phyloP scores from a whole-genome alignment of 2,888 invertebrate genomes.

The Phymatocera aterrima region DNA sequence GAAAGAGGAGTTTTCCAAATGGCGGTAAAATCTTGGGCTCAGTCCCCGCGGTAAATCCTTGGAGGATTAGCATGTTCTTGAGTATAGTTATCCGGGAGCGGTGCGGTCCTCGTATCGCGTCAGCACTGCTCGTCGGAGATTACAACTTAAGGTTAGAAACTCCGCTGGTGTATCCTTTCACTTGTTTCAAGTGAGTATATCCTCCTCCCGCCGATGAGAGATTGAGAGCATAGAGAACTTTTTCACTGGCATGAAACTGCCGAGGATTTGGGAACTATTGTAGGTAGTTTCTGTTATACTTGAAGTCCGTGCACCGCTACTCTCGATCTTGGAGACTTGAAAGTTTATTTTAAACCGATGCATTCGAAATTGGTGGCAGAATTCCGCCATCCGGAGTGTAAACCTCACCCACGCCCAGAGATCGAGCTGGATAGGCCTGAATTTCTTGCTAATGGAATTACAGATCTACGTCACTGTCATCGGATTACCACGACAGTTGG shows the following conservation, averaged over 20 bases:
- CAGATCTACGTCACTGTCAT: slow-evolving; percentile 9
- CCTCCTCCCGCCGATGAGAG: neutral
- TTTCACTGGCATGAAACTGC: slow-evolving; percentile 30
- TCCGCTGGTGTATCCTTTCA: slow-evolving; percentile 22
- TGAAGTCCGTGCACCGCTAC: neutral
- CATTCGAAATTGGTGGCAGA: slow-evolving; percentile 21
- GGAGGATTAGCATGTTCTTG: slow-evolving; percentile 44
- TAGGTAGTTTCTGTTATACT: neutral
- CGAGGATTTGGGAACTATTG: slow-evolving; percentile 33
- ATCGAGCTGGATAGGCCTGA: neutral
- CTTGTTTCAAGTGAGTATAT: slow-evolving; percentile 38
- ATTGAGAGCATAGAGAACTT: neutral
- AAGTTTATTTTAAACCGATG: slow-evolving; percentile 39
- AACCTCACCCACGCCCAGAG: too few species aligned
- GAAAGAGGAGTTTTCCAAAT: neutral
- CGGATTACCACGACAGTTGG: neutral
- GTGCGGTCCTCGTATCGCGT: slow-evolving; percentile 37
- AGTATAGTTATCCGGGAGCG: slow-evolving; percentile 37
- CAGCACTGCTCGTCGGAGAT: slow-evolving; percentile 42
- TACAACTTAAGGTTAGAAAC: slow-evolving; percentile 38
- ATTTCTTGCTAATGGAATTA: slow-evolving; percentile 28
- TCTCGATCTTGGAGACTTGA: neutral
- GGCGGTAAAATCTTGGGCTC: slow-evolving; percentile 34
- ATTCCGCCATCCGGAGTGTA: neutral
- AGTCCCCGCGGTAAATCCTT: slow-evolving; percentile 36